Evolutionary conservation across 2,113 vertebrate species (phyloP), one percentile per base, ranked within the genome.

Genomic region (Chloropsis hardwickii): DNA sequence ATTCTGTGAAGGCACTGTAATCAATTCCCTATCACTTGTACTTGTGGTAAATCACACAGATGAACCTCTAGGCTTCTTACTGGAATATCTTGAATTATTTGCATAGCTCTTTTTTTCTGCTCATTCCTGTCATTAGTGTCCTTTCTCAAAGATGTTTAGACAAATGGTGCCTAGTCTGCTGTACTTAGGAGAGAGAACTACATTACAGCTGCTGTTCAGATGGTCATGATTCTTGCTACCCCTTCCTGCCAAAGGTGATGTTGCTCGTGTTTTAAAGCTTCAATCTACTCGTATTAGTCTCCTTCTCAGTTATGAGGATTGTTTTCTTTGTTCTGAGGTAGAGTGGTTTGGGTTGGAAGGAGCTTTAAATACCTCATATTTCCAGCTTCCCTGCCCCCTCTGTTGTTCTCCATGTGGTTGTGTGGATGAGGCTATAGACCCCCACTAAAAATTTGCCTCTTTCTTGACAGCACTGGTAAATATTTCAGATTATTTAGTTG

Each of bases 31-130:
- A 7, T n/a, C 65, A 29, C 24, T 72, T 74, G 23, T 47, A 17
- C 60, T 91, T 86, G 42, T 76, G 25, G 69, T 76, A 47, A 57
- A 80, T 65, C 39, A 65, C 13, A 47, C 28, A 72, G 31, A 48
- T 72, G 23, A 37, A 82, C 58, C 29, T 72, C 62, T n/a, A 48
- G 42, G 28, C 40, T 85, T 60, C 44, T 79, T 8, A n/a, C 3
- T 80, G 53, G 70, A 91, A 93, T 17, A 39, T 85, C 65, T 48
- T 64, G 37, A 84, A 81, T 79, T 87, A 76, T 53, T 81, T 90
- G 35, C 12, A 14, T 12, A 81, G 69, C 42, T 86, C 18, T 58
- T 79, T 37, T 80, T 81, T 66, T 47, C 57, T 92, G 31, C 23
- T 85, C 69, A 25, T 44, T 88, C 40, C 61, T 91, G 48, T 74